A percentile compares a stretch with the other conserved stretches of the same genome.
These are phyloP conservation scores for Mechanitis messenoides DNA, from an alignment of 2,888 invertebrate species.

Conservation along the genomic window DNA sequence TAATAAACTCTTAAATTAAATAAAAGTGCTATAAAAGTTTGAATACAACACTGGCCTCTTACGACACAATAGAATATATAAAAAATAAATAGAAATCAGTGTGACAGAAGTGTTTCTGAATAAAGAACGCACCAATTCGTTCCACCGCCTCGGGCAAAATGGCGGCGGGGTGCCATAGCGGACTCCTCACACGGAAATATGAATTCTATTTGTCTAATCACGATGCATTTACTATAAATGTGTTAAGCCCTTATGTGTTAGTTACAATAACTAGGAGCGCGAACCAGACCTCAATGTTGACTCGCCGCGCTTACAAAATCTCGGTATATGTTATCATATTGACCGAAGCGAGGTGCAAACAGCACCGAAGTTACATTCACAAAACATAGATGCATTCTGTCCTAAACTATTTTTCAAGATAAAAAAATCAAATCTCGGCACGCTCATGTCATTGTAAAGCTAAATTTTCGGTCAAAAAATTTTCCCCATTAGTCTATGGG, in stretches of 20 bases:
- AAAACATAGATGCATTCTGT: too few relatives aligned
- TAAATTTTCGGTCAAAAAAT: too few relatives aligned
- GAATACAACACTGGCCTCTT: slow-evolving; percentile 44
- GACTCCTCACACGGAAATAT: slow-evolving; percentile 64
- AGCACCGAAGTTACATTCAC: too few relatives aligned
- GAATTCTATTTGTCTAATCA: slow-evolving; percentile 65
- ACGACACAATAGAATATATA: slow-evolving; percentile 47
- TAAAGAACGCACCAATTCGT: slow-evolving; percentile 66
- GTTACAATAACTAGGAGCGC: too few relatives aligned
- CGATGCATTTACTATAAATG: slow-evolving; percentile 30
- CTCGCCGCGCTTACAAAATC: too few relatives aligned
- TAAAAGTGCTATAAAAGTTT: slow-evolving; percentile 24
- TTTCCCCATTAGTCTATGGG: too few relatives aligned
- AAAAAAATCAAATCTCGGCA: too few relatives aligned
- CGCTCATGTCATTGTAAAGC: too few relatives aligned
- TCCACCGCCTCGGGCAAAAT: slow-evolving; percentile 64
- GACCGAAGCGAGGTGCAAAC: too few relatives aligned
- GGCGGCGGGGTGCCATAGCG: slow-evolving; percentile 70
- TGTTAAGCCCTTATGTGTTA: not conserved
- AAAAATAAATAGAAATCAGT: slow-evolving; percentile 49
- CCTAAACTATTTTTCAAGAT: too few relatives aligned
- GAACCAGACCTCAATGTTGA: too few relatives aligned
- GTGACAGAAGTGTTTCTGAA: slow-evolving; percentile 54
- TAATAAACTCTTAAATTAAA: not conserved
- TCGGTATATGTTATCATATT: too few relatives aligned